Base-by-base conservation (phyloP, 1,140 invertebrate species). In the Achroia grisella region DNA sequence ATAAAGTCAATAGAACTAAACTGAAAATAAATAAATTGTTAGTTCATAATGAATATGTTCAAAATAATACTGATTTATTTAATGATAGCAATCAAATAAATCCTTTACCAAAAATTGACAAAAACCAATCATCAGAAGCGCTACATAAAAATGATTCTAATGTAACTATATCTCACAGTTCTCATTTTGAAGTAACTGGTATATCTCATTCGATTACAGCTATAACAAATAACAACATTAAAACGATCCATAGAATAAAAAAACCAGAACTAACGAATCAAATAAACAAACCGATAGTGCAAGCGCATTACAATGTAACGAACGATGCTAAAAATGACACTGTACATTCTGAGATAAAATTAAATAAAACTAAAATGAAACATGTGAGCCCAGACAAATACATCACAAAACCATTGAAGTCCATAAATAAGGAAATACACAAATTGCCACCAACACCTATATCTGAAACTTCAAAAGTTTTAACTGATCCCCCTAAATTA, bases 391-490 rank as follows among this genome's bases (percentile, higher is more conserved):
- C 53, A 15, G 60, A 69, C 44, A 72, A 64, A 51, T 44, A 61
- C 29, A 54, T 55, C 42, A 32, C 56, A n/a, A 83, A 80, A 60
- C 50, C 62, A 8, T 57, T 85, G 14, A 88, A 84, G 67, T 87
- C 88, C 4, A 82, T 89, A 14, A 89, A 89, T 39, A 88, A 86
- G 49, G 83, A 88, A 71, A 87, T 87, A 30, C 83, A 87, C 30
- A 84, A 87, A 60, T 67, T 84, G 58, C 87, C 87, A 13, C 50
- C 67, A 1, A 69, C 68, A 8, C 81, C 77, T 3, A 80, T 86
- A 46, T 88, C 87, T 23, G 81, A 87, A 63, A 86, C 81, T 12
- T 80, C 77, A 17, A 80, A 79, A 66, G 58, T 70, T 13, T 48
- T 86, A 23, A 64, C 59, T 17, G 71, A 69, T 27, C 48, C 48